phyloP scores from a whole-genome alignment of 2,113 vertebrate genomes.

The Micromys minutus region DNA sequence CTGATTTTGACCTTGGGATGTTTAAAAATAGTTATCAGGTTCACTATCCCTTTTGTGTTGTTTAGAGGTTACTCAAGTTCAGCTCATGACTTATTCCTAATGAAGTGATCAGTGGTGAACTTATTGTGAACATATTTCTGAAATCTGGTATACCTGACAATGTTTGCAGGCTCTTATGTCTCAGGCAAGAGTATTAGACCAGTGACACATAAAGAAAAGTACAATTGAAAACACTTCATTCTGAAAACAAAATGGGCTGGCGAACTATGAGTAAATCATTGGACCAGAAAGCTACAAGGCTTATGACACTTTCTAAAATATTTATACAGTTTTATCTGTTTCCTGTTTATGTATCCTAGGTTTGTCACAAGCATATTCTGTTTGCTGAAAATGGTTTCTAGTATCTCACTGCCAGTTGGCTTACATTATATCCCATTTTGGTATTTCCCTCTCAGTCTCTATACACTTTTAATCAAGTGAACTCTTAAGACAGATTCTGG shows the following conservation, averaged over 20 bases:
- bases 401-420: background rate
- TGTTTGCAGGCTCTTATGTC: background rate
- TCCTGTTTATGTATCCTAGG: background rate
- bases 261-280: background rate
- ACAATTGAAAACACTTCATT: too few species aligned
- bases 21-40: background rate
- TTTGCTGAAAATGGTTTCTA: background rate
- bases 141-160: fast-evolving
- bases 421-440: background rate
- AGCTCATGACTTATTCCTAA: background rate
- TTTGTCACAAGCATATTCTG: background rate
- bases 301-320: background rate
- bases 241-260: background rate
- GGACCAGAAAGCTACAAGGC: background rate
- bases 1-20: background rate
- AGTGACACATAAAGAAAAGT: background rate
- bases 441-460: background rate
- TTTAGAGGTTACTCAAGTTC: background rate
- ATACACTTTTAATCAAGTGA: background rate
- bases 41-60: background rate
- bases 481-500: background rate
- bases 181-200: background rate
- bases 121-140: background rate
- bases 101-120: background rate
- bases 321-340: background rate